phyloP scores from a whole-genome alignment of 2,797 vertebrate genomes.

The Siniperca scherzeri region DNA sequence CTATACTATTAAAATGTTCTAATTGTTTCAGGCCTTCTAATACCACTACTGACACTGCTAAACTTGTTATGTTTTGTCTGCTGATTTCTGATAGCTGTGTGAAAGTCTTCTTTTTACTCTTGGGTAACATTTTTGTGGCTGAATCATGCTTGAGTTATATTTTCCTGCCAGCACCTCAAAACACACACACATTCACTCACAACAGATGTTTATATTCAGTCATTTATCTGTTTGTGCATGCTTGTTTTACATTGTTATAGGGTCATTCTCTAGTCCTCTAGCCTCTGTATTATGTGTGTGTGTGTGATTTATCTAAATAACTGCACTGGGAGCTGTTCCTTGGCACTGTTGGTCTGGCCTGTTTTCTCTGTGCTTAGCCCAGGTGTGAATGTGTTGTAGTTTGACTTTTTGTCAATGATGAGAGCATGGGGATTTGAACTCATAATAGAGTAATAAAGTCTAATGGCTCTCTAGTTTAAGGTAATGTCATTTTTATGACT shows the following conservation, averaged over 20 bases:
- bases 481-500: constrained; percentile 61
- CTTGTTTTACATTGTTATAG: constrained; percentile 15
- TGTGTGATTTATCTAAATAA: constrained; percentile 34
- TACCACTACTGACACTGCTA: neutral
- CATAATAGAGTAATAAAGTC: constrained; percentile 72
- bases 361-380: constrained; percentile 32
- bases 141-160: too few species aligned
- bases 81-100: neutral
- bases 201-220: too few species aligned
- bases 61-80: neutral
- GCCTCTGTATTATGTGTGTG: constrained; percentile 3
- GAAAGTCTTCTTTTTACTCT: too few species aligned
- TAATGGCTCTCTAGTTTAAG: constrained; percentile 63
- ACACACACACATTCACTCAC: too few species aligned
- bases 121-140: too few species aligned
- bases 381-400: constrained; percentile 39
- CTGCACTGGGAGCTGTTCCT: constrained; percentile 42
- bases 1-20: neutral
- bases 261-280: neutral
- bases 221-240: neutral
- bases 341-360: neutral
- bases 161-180: too few species aligned
- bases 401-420: constrained; percentile 52
- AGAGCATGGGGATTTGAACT: constrained; percentile 55
- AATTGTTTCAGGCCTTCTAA: neutral